Evolutionary conservation across 2,797 vertebrate genomes (phyloP), one percentile per base, ranked within the genome.

Genomic region (Mionectes olivaceus): DNA sequence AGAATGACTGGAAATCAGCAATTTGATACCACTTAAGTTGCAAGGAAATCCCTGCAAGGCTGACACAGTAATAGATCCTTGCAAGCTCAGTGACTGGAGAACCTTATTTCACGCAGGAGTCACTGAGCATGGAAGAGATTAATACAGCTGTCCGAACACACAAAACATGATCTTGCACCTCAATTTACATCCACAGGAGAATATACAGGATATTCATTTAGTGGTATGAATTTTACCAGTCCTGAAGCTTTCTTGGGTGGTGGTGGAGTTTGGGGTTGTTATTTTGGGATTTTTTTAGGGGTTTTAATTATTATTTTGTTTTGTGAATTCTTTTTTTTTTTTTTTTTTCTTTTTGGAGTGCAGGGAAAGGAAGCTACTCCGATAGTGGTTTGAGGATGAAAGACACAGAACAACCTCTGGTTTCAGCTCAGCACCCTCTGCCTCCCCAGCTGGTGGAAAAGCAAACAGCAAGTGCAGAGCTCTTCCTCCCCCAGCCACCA

Each of bases 101-200:
- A 28, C 43, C 7, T 71, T 2, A 24, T 57, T 50, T 52, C 16
- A n/a, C 0, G 0, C 35, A 82, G 44, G 14, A 79, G 35, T 33
- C 2, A 0, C 32, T 59, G 23, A 64, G 46, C 7, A 1, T 11
- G 25, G 27, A 70, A 55, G 27, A 83, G 27, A 52, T 55, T 25
- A n/a, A 17, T 73, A 39, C 24, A 73, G 63, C 50, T 92, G 12
- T 24, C 39, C 17, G 19, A 82, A 90, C 14, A 84, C 21, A 44
- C 39, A 32, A 28, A 25, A 8, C 28, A 23, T 10, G 1, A 57
- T 12, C 47, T 64, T 55, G 8, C 25, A 74, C n/a, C 17, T 83
- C 25, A 32, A 0, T 39, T 75, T 74, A 68, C 9, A 76, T 9
- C 19, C 0, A 1, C 27, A 30, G 30, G 10, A 92, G 24, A 76